phyloP scores from a whole-genome alignment of 2,113 vertebrate genomes.

The Thermophis baileyi region DNA sequence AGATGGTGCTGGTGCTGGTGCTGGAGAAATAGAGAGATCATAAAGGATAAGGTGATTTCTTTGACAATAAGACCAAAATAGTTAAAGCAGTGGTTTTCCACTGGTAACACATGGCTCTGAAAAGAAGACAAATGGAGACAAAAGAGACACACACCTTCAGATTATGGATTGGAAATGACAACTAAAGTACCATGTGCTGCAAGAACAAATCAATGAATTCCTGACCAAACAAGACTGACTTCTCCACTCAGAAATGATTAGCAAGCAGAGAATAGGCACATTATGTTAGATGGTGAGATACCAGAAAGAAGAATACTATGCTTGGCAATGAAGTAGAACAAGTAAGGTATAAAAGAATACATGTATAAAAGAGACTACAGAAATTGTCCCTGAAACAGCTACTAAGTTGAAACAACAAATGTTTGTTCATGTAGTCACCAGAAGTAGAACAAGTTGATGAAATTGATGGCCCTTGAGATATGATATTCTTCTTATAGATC shows the following conservation, averaged over 20 bases:
- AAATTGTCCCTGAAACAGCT: not conserved
- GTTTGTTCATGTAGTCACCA: not conserved
- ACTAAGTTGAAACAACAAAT: not conserved
- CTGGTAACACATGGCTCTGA: not conserved
- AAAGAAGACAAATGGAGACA: not conserved
- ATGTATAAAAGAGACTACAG: not conserved
- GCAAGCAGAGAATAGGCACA: not conserved
- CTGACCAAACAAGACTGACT: not conserved
- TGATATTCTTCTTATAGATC: not conserved
- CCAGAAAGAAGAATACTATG: not conserved
- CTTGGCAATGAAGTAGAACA: not conserved
- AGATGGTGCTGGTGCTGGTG: too few relatives aligned
- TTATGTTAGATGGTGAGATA: not conserved
- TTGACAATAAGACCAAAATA: not conserved
- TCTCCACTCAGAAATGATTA: not conserved
- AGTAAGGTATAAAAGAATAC: too few relatives aligned
- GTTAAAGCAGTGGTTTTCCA: not conserved
- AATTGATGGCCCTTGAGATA: not conserved
- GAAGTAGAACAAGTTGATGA: not conserved
- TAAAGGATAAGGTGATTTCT: not conserved
- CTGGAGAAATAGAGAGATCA: not conserved
- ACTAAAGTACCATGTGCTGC: not conserved
- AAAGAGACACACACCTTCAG: not conserved
- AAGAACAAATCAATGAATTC: not conserved
- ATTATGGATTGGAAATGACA: not conserved